A percentile compares a stretch with the other conserved stretches of the same genome.
Evolutionary conservation across 2,113 vertebrate species (phyloP).

Genomic region (Albula goreensis): DNA sequence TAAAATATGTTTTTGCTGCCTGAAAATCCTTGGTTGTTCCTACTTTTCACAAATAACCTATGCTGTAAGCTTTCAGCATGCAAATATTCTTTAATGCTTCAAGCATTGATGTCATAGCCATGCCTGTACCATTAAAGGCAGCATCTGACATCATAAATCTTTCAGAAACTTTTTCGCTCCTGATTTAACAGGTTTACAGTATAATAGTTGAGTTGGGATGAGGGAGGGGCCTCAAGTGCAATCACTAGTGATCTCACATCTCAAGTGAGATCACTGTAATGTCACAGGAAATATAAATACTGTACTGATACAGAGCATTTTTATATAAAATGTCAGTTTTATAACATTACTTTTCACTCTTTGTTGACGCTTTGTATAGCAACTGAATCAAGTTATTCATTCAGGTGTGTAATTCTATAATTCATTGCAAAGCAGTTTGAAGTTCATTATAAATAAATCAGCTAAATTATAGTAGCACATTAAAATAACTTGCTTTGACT

Average conservation of each 20-base stretch:
- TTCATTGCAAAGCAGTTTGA: neutral
- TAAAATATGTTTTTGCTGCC: neutral
- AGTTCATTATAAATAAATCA: neutral
- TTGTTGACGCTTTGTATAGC: no score
- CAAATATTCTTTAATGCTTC: neutral
- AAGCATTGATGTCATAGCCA: neutral
- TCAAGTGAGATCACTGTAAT: neutral
- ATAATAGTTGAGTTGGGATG: neutral
- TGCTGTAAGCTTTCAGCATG: neutral
- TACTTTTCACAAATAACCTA: neutral
- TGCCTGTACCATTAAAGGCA: neutral
- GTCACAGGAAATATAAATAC: neutral
- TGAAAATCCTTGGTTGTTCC: neutral
- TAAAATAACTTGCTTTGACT: conserved; percentile 42
- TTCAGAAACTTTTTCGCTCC: neutral
- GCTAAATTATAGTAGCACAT: neutral
- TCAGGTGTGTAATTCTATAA: no score
- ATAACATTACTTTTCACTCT: neutral
- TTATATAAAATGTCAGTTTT: neutral
- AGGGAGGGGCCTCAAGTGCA: neutral
- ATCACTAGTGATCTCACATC: neutral
- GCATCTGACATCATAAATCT: neutral
- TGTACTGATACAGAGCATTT: neutral
- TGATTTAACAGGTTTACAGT: no score
- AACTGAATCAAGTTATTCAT: no score